Conservation (phyloP, 1,140 invertebrate genomes). For the Colletes gigas region DNA sequence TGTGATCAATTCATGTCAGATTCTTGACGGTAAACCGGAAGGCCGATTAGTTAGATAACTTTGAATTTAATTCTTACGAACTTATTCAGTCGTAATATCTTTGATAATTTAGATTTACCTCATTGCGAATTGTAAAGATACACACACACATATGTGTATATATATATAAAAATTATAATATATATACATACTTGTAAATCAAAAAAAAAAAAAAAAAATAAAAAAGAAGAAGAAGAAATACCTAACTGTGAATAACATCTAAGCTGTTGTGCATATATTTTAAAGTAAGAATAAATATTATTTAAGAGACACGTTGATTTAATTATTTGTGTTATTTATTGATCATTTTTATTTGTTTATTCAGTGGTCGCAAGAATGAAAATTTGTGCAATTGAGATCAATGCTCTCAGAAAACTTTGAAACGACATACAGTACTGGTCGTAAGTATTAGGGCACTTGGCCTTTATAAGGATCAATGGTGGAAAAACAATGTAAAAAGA, state of each 20-base stretch:
- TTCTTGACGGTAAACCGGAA: constrained; percentile 47
- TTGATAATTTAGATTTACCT: constrained; percentile 62
- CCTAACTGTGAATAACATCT: constrained; percentile 64
- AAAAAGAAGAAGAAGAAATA: constrained; percentile 10
- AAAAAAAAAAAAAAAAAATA: constrained; percentile 29
- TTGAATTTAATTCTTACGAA: constrained; percentile 58
- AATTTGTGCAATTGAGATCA: too few species aligned
- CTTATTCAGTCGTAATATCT: constrained; percentile 43
- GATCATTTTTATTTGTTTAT: too few species aligned
- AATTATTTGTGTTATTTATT: too few species aligned
- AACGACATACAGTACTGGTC: too few species aligned
- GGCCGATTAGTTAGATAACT: constrained; percentile 53
- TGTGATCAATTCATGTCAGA: constrained; percentile 59
- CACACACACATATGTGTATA: constrained; percentile 59
- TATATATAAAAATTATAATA: background rate
- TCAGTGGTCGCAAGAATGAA: too few species aligned
- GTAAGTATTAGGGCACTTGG: too few species aligned
- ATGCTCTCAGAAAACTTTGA: too few species aligned
- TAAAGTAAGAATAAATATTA: constrained; percentile 69
- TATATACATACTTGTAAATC: constrained; percentile 58
- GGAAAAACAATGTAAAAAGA: too few species aligned
- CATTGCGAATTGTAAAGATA: constrained; percentile 65
- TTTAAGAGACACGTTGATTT: constrained; percentile 44
- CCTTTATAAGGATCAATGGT: too few species aligned
- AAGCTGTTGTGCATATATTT: constrained; percentile 68